Base-by-base conservation (phyloP, 2,888 invertebrate species). In the Melieria omissa region DNA sequence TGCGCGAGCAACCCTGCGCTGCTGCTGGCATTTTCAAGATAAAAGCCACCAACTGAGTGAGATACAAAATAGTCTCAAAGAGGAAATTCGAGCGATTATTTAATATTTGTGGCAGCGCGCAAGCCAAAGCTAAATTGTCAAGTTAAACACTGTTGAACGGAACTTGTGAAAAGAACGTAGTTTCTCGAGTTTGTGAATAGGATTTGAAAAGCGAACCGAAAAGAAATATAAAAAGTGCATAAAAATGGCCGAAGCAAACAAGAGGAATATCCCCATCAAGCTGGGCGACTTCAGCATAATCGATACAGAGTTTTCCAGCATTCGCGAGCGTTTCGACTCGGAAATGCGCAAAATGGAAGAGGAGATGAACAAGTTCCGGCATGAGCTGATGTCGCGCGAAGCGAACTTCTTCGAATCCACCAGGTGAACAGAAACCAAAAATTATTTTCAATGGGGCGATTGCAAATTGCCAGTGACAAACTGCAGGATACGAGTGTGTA, bases 271-370 rank as follows among this genome's bases (percentile, higher is more conserved):
- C 89, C 97, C 97, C 84, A 95, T 97, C 89, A 95, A 94, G 89
- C 90, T 96, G 88, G 95, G 95, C 81, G 96, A 97, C 88, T 95
- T 95, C 90, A 95, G 95, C 89, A 95, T 98, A 86, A 95, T 97
- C 89, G 97, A 98, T 88, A 95, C 95, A 80, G 98, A 98, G 89
- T 98, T 97, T 90, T 95, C 95, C 85, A 96, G 94, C 89, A 98
- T 98, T 87, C 92, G 97, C 84, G 97, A 97, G 88, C 90, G 96
- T 80, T 97, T 97, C 88, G 97, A 98, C 88, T 93, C 94, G 77
- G 98, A 98, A 90, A 98, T 98, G 98, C 91, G 94, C 84, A 96
- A 97, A 89, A 98, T 98, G 95, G 98, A 98, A 89, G 97, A 97
- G 84, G 98, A 98, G 89, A 98, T 98, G 98, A 93, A 93, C 87